phyloP scores from a whole-genome alignment of 2,888 invertebrate species.

The Eutolmus rufibarbis region DNA sequence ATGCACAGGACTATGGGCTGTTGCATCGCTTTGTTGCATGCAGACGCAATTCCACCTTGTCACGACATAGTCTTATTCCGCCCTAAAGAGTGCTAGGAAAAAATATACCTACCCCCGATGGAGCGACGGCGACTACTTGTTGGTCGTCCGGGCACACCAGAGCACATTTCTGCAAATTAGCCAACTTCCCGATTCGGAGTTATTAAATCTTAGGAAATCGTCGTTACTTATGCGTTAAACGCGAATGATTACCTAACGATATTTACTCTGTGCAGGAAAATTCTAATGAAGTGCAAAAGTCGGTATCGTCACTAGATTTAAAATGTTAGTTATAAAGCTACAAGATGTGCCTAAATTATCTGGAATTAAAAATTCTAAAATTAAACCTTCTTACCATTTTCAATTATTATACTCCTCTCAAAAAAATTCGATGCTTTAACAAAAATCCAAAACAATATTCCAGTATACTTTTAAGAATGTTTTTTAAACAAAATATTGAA shows the following conservation, averaged over 20 bases:
- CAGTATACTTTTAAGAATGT: no score
- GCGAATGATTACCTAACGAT: not conserved
- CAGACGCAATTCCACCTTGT: conserved; percentile 47
- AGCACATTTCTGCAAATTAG: conserved; percentile 42
- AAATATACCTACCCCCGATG: conserved; percentile 17
- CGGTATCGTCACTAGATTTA: not conserved
- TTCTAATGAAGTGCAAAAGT: not conserved
- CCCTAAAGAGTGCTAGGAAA: conserved; percentile 43
- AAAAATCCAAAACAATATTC: no score
- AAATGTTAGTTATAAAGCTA: no score
- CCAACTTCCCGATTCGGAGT: conserved; percentile 34
- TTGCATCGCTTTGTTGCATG: conserved; percentile 46
- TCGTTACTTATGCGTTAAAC: conserved; percentile 2
- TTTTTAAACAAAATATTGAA: no score
- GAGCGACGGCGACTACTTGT: conserved; percentile 34
- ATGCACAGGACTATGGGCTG: conserved; percentile 43
- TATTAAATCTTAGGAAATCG: conserved; percentile 32
- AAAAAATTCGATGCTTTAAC: no score
- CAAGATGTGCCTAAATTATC: no score
- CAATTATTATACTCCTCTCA: no score
- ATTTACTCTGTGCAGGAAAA: not conserved
- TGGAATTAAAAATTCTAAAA: no score
- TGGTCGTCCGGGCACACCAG: conserved; percentile 9
- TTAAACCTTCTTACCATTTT: no score
- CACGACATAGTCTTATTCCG: conserved; percentile 44